phyloP scores from a whole-genome alignment of 2,888 invertebrate genomes.

The Pammene aurita region DNA sequence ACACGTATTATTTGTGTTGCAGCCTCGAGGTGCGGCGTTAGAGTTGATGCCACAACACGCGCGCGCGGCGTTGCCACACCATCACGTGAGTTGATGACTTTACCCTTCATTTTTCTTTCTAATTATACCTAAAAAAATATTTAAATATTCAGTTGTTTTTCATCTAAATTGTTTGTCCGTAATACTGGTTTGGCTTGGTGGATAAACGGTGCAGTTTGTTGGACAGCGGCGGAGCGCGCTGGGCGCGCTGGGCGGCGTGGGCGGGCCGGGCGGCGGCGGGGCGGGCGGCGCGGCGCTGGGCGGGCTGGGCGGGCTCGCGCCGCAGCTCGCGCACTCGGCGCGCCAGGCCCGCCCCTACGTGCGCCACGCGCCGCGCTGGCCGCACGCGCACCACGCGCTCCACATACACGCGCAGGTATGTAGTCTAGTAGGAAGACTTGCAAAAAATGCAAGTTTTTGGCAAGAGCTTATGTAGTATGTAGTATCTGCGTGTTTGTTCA shows the following conservation, averaged over 20 bases:
- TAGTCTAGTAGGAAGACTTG: no score
- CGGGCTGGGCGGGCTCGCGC: conserved; percentile 61
- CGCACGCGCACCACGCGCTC: conserved; percentile 78
- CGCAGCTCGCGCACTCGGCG: conserved; percentile 42
- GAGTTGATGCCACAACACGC: conserved; percentile 74
- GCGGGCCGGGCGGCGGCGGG: conserved; percentile 57
- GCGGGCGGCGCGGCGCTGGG: conserved; percentile 43
- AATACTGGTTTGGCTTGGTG: not conserved
- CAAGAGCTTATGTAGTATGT: not conserved
- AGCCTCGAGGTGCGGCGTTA: conserved; percentile 71
- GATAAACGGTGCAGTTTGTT: conserved; percentile 16
- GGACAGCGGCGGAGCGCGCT: conserved; percentile 56
- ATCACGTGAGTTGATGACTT: conserved; percentile 60
- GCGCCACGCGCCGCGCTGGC: conserved; percentile 33
- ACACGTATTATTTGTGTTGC: conserved; percentile 24
- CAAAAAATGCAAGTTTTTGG: no score
- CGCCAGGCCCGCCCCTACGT: conserved; percentile 48
- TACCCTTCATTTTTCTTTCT: no score
- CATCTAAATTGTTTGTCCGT: not conserved
- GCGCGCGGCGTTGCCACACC: conserved; percentile 68
- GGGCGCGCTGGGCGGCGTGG: conserved; percentile 39
- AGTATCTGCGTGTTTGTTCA: no score
- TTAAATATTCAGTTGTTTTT: no score
- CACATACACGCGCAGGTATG: conserved; percentile 16
- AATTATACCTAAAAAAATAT: no score